Evolutionary conservation across 2,888 invertebrate genomes (phyloP), one percentile per base, ranked within the genome.

Genomic region (Timema podura): DNA sequence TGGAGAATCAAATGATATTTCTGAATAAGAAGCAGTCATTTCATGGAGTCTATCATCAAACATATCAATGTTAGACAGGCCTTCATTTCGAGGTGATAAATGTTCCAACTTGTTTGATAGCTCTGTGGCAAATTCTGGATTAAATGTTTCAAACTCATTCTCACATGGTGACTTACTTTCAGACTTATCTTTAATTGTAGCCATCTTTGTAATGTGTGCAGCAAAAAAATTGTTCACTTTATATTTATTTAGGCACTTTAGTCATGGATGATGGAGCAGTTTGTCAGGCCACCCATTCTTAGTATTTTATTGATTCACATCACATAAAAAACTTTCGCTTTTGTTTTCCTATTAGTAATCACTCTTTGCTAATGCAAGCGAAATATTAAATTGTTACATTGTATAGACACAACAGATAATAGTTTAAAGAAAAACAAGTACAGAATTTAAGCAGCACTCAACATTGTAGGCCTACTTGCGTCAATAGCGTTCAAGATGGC

Each of bases 11-110:
- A 90, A 89, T 2, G 90, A 90, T 79, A 91, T 91, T 81, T 91
- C 91, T 73, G 90, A 91, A 77, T 91, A 91, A 0, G 91, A 91
- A 13, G 90, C 90, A 16, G 91, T 91, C 91, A 91, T 91, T 77
- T 88, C 74, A 61, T 74, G 69, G 7, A 74, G 64, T 70, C 71
- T 72, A 15, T 74, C 74, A 48, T 74, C 74, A 61, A 71, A 72
- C 67, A 70, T 68, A 48, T 74, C 74, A 47, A 74, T 67, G 44
- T 68, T 70, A 30, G 74, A 71, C 13, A 69, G 30, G 13, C 68
- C 66, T 68, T 73, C 71, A 67, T 71, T 72, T 15, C 71, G 61
- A n/a, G 74, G 74, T n/a, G 74, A 72, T 16, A 70, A 16, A 51
- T 70, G 73, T 49, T 72, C 73, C 66, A 72, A 16, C 64, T 72